Evolutionary conservation across 2,113 vertebrate species (phyloP).

Genomic region (Collichthys lucidus): DNA sequence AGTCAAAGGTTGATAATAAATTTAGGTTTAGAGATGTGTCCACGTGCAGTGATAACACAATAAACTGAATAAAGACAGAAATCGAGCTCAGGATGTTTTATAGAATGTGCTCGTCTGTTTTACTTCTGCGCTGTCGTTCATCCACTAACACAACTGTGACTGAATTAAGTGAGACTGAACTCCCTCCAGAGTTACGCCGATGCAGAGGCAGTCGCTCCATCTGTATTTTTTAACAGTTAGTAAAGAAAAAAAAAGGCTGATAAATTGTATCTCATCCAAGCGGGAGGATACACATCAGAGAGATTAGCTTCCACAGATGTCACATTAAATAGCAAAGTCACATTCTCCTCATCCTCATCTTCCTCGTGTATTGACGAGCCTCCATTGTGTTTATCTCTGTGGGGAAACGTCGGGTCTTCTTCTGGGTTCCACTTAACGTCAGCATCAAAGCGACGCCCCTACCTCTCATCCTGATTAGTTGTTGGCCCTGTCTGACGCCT

Average conservation of each 20-base stretch:
- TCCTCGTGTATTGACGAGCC: conserved; percentile 15
- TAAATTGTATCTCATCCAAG: conserved; percentile 56
- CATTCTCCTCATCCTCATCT: conserved; percentile 61
- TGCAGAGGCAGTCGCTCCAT: conserved; percentile 43
- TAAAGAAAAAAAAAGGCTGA: conserved; percentile 2
- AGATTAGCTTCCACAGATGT: conserved; percentile 66
- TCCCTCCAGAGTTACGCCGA: conserved; percentile 62
- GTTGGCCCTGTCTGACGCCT: conserved; percentile 31
- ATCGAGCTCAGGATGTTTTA: neutral
- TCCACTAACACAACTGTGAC: conserved; percentile 11
- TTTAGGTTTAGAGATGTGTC: neutral
- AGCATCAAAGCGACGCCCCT: conserved; percentile 60
- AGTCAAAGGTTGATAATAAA: neutral
- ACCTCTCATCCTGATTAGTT: conserved; percentile 63
- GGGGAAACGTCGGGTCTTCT: conserved; percentile 30
- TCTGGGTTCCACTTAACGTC: conserved; percentile 41
- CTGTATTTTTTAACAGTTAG: conserved; percentile 44
- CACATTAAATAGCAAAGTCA: conserved; percentile 68
- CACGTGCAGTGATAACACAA: neutral
- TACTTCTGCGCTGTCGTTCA: neutral
- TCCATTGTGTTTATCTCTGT: conserved; percentile 20
- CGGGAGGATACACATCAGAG: conserved; percentile 53
- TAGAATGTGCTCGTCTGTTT: conserved; percentile 19
- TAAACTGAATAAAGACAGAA: neutral
- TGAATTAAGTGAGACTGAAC: conserved; percentile 53